Percentiles rank a stretch among this genome's conserved stretches.
These are phyloP conservation scores for Macrophya annulata DNA, from an alignment of 2,888 invertebrate genomes.

Conservation along the genomic window DNA sequence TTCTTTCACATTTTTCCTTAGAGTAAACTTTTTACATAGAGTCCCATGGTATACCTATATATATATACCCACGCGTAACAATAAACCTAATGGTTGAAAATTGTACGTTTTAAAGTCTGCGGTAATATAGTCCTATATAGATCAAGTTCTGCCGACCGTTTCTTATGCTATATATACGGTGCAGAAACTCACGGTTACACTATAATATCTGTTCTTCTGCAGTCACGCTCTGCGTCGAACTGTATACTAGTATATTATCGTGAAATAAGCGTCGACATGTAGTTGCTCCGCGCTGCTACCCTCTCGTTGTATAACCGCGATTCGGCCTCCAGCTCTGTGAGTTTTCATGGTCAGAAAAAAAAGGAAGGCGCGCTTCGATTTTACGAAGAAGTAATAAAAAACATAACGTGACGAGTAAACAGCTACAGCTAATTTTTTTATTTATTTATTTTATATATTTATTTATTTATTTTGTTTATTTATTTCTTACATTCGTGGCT, in stretches of 20 bases:
- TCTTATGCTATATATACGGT: not conserved
- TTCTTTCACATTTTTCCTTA: not conserved
- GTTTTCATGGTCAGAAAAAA: conserved; percentile 9
- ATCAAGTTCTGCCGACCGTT: not conserved
- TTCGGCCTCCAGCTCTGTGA: not conserved
- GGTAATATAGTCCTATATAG: not conserved
- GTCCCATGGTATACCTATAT: not conserved
- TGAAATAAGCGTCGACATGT: conserved; percentile 6
- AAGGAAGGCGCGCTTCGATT: not conserved
- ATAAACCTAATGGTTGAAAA: conserved; percentile 14
- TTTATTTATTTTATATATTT: not conserved
- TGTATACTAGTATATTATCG: conserved; percentile 12
- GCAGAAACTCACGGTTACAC: conserved; percentile 12
- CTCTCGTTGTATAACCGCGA: conserved; percentile 6
- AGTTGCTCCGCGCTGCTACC: conserved; percentile 13
- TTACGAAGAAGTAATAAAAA: not conserved
- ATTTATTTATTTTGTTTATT: not conserved
- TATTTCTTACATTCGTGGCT: not conserved
- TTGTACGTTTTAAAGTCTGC: not conserved
- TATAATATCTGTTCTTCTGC: conserved; percentile 8
- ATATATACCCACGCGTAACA: not conserved
- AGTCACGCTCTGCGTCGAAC: conserved; percentile 23
- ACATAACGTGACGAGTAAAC: not conserved
- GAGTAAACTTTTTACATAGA: not conserved
- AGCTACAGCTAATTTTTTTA: not conserved